A percentile compares a stretch with the other conserved stretches of the same genome.
These are phyloP conservation scores for Baronia brevicornis DNA, from an alignment of 2,888 invertebrate species.

Conservation along the genomic window DNA sequence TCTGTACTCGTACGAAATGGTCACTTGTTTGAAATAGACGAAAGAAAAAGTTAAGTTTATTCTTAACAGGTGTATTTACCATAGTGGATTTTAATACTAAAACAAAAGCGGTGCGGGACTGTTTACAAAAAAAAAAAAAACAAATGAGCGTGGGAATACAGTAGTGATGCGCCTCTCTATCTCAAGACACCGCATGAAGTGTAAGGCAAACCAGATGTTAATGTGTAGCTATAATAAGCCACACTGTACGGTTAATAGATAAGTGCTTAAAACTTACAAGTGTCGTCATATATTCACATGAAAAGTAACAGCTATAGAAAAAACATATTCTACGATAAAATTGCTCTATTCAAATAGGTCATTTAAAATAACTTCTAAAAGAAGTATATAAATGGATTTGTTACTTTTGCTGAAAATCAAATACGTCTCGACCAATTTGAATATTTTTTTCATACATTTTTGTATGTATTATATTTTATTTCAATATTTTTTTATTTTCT, in stretches of 20 bases:
- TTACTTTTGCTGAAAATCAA: too few relatives aligned
- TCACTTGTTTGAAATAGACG: not conserved
- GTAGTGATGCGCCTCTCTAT: slow-evolving; percentile 20
- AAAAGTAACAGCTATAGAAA: too few relatives aligned
- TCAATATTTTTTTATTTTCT: too few relatives aligned
- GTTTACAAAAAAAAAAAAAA: slow-evolving; percentile 27
- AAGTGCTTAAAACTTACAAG: slow-evolving; percentile 7
- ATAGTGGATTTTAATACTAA: slow-evolving; percentile 3
- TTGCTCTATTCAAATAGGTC: too few relatives aligned
- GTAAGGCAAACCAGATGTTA: slow-evolving; percentile 33
- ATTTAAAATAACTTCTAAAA: too few relatives aligned
- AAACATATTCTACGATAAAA: too few relatives aligned
- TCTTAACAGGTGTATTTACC: slow-evolving; percentile 1
- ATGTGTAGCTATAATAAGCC: slow-evolving; percentile 30
- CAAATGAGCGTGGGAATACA: slow-evolving; percentile 32
- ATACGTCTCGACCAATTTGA: too few relatives aligned
- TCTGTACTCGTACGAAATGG: slow-evolving; percentile 7
- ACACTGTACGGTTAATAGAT: slow-evolving; percentile 21
- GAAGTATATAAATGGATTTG: too few relatives aligned
- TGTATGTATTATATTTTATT: too few relatives aligned
- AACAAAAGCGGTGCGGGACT: slow-evolving; percentile 17
- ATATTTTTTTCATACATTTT: too few relatives aligned
- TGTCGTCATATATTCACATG: too few relatives aligned
- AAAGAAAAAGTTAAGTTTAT: too few relatives aligned
- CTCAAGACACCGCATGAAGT: slow-evolving; percentile 24